phyloP scores from a whole-genome alignment of 2,797 vertebrate genomes.

The Karalla daura region DNA sequence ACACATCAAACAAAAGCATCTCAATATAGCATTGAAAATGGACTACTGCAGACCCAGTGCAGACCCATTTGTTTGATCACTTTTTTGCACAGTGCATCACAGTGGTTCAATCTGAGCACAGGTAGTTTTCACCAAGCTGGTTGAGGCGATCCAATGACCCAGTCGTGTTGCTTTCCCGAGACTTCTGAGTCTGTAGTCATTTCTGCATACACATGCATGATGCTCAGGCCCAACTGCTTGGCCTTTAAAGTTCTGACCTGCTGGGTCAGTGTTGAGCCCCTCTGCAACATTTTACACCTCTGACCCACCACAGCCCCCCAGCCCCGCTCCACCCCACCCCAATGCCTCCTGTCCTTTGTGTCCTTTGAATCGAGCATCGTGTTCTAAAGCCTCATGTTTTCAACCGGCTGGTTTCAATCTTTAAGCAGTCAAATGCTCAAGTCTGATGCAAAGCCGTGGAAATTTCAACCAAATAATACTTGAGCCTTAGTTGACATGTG shows the following conservation, averaged over 20 bases:
- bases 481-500: background rate
- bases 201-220: conserved; percentile 5
- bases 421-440: background rate
- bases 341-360: background rate
- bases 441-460: background rate
- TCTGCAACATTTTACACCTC: conserved; percentile 52
- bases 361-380: conserved; percentile 5
- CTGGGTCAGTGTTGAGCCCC: conserved; percentile 50
- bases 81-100: background rate
- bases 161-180: too few relatives aligned
- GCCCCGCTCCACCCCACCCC: background rate
- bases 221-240: conserved; percentile 18
- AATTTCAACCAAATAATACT: background rate
- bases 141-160: too few relatives aligned
- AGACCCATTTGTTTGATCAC: too few relatives aligned
- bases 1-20: background rate
- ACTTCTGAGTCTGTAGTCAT: too few relatives aligned
- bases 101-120: background rate
- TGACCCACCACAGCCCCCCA: conserved; percentile 4
- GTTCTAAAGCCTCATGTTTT: too few relatives aligned
- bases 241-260: conserved; percentile 46
- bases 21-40: too few relatives aligned
- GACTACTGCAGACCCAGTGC: too few relatives aligned
- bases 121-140: conserved; percentile 9
- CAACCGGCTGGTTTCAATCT: too few relatives aligned